Base-by-base conservation (phyloP, 1,140 invertebrate genomes). In the Samia ricini region DNA sequence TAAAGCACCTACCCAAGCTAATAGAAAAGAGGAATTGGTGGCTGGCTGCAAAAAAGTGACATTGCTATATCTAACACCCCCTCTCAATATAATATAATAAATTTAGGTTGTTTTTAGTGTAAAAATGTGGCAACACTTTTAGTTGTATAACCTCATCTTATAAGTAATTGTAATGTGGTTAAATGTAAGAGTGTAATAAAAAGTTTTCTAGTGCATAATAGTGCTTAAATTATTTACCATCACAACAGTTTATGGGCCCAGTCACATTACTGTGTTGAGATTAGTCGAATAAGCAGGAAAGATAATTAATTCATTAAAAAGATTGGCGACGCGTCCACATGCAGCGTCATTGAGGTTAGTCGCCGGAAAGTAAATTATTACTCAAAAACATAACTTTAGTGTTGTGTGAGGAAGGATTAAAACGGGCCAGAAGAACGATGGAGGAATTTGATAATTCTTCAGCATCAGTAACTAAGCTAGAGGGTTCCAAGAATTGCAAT, bases 1-100 rank as follows among this genome's bases (percentile, higher is more conserved):
- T 26, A 77, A 76, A 72, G 15, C 68, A 24, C 70, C 66, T 24
- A 73, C 59, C 3, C 49, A 61, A 59, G 21, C 54, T 4, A 69
- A 59, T 50, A 60, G 56, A 60, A 66, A 77, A 55, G 15, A n/a
- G 5, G 60, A 67, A 20, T 20, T 66, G 18, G 51, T 64, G 12
- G n/a, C 51, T 72, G 56, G 61, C 50, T 72, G 19, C 26, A 56
- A 56, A 26, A n/a, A 54, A 66, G 61, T n/a, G 63, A 3, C 26
- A 26, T 26, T 26, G 26, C n/a, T n/a, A n/a, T n/a, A n/a, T n/a
- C n/a, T n/a, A n/a, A n/a, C n/a, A n/a, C n/a, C n/a, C n/a, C n/a
- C n/a, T n/a, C n/a, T n/a, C n/a, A n/a, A n/a, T n/a, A n/a, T n/a
- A n/a, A n/a, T n/a, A n/a, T n/a, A n/a, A n/a, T n/a, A n/a, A n/a